Evolutionary conservation across 2,113 vertebrate genomes (phyloP).

Genomic region (Notarius lentiginosus): DNA sequence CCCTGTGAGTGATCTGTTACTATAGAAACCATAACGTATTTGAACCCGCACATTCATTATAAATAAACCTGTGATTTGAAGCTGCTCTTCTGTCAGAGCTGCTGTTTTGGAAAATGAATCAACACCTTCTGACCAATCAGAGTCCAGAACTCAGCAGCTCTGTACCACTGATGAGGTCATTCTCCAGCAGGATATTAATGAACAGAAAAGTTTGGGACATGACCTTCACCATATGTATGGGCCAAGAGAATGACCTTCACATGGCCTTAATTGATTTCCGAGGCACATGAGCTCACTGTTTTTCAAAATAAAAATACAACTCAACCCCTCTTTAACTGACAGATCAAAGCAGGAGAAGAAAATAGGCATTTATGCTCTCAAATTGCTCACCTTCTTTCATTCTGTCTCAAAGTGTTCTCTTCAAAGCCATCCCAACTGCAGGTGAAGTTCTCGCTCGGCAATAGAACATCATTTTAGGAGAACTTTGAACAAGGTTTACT

Average conservation of each 20-base stretch:
- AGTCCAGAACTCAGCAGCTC: neutral
- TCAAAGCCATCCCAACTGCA: slow-evolving; percentile 49
- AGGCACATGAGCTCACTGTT: slow-evolving; percentile 24
- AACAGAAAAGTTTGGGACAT: neutral
- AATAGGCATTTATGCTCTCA: slow-evolving; percentile 40
- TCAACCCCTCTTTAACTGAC: neutral
- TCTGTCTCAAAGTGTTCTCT: slow-evolving; percentile 49
- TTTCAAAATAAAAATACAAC: slow-evolving; percentile 21
- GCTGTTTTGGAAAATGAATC: neutral
- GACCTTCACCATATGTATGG: neutral
- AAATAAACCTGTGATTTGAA: neutral
- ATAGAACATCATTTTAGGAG: slow-evolving; percentile 48
- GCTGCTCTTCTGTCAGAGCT: neutral
- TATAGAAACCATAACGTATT: neutral
- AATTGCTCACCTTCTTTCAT: slow-evolving; percentile 31
- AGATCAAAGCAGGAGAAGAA: slow-evolving; percentile 26
- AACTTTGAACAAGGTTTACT: slow-evolving; percentile 56
- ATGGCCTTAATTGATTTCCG: slow-evolving; percentile 40
- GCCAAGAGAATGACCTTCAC: neutral
- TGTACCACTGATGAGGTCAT: neutral
- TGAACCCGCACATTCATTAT: neutral
- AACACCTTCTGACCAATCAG: neutral
- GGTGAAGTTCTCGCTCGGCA: slow-evolving; percentile 53
- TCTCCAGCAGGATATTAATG: neutral
- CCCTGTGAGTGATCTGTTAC: neutral